These are phyloP conservation scores for Homarus americanus DNA, from an alignment of 1,140 invertebrate genomes.

Conservation along the genomic window DNA sequence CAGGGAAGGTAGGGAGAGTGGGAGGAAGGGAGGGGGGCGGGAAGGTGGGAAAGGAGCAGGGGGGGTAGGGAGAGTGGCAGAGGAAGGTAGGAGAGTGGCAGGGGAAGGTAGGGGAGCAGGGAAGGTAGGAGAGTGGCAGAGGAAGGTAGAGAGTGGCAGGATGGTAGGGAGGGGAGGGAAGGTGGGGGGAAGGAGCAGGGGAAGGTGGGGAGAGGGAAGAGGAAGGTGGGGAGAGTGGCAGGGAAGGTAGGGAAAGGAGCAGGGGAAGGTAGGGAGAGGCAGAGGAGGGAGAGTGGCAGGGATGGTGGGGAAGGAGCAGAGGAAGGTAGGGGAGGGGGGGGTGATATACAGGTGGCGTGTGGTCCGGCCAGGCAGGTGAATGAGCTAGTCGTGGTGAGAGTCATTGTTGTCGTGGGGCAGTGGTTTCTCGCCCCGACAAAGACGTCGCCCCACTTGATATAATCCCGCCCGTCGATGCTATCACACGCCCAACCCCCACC, in stretches of 20 bases:
- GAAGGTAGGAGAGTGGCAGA: too few relatives aligned
- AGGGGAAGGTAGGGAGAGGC: neutral
- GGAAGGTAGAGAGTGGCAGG: too few relatives aligned
- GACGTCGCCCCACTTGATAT: slow-evolving; percentile 36
- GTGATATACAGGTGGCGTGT: slow-evolving; percentile 13
- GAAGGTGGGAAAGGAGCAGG: too few relatives aligned
- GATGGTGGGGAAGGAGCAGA: neutral
- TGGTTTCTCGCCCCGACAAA: slow-evolving; percentile 14
- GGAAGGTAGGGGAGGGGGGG: neutral
- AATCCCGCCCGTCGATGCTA: slow-evolving; percentile 19
- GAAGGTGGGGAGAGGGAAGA: neutral
- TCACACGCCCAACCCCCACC: neutral
- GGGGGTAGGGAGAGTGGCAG: too few relatives aligned
- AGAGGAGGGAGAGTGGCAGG: neutral
- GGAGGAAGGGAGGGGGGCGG: too few relatives aligned
- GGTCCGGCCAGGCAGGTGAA: slow-evolving; percentile 8
- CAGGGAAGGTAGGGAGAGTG: too few relatives aligned
- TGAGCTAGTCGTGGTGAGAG: slow-evolving; percentile 8
- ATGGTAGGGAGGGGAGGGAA: too few relatives aligned
- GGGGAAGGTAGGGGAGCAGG: too few relatives aligned
- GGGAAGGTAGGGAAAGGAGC: too few relatives aligned
- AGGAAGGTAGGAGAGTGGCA: too few relatives aligned
- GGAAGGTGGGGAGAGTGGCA: too few relatives aligned
- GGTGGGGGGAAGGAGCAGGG: too few relatives aligned
- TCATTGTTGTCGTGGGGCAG: slow-evolving; percentile 25